Base-by-base conservation (phyloP, 2,797 vertebrate species). In the Adrianichthys oophorus region DNA sequence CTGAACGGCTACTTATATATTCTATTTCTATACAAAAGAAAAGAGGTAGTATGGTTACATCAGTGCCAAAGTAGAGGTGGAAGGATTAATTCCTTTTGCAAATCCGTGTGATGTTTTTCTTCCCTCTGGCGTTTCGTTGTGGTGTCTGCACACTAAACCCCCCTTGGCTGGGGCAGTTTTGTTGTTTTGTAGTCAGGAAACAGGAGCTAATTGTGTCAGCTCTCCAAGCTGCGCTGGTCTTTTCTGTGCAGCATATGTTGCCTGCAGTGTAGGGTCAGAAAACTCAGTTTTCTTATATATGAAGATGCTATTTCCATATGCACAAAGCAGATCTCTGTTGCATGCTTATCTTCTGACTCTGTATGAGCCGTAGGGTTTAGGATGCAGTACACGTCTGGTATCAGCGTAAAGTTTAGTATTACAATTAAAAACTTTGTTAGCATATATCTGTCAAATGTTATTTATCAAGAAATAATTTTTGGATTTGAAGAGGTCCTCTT, bases 1-100 rank as follows among this genome's bases (percentile, higher is more conserved):
- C 74, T 87, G 71, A 85, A 72, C 57, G 62, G 80, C 82, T 81
- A 76, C 41, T 68, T 40, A 46, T 83, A 78, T 70, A 79, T 82
- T 78, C 72, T 78, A 75, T 83, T 85, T 89, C 71, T 86, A 84
- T 79, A 82, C 70, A 63, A 50, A 74, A 62, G 64, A 72, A 52
- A 52, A 77, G 61, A 53, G 56, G 72, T 76, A 55, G 77, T 84
- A 54, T 86, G 76, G 80, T 87, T 81, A 84, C 85, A 81, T 51
- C 72, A 87, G 91, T 91, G 92, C 91, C 92, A 93, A 92, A 90
- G 82, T 84, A 80, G 68, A 81, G 64, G 62, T 75, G 74, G 68
- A 78, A 76, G 56, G 69, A 74, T 62, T 59, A 23, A 56, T 90
- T 87, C 88, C 48, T 79, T 78, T 74, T 59, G 52, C 70, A 83